Evolutionary conservation across 2,888 invertebrate genomes (phyloP).

Genomic region (Megaustenia siamemsis): DNA sequence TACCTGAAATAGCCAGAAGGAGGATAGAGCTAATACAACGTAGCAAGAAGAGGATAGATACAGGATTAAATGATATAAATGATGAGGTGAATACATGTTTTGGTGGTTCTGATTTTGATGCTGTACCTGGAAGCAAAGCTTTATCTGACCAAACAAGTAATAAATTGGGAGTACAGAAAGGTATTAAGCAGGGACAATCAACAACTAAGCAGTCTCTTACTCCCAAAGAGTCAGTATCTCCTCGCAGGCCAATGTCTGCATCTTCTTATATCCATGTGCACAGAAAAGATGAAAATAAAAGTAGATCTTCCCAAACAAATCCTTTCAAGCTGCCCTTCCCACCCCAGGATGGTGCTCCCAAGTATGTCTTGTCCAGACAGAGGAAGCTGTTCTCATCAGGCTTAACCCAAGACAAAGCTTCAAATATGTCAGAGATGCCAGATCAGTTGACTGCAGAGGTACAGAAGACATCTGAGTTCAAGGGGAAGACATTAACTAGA

Average conservation of each 20-base stretch:
- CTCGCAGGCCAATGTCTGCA: conserved; percentile 62
- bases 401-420: neutral
- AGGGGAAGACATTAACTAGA: too few species aligned
- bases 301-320: conserved; percentile 48
- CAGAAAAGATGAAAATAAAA: conserved; percentile 60
- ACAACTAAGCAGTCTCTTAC: conserved; percentile 61
- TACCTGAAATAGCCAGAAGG: conserved; percentile 68
- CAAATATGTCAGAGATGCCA: neutral
- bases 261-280: conserved; percentile 62
- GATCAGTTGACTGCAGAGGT: neutral
- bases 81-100: conserved; percentile 65
- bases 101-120: conserved; percentile 64
- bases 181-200: conserved; percentile 47
- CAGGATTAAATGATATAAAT: conserved; percentile 64
- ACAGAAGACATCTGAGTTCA: neutral
- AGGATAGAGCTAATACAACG: conserved; percentile 67
- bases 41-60: conserved; percentile 65
- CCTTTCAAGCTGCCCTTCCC: conserved; percentile 69
- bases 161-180: conserved; percentile 50
- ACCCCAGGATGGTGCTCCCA: conserved; percentile 65
- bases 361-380: conserved; percentile 65
- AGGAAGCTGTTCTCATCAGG: conserved; percentile 66
- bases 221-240: conserved; percentile 65
- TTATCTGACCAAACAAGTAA: conserved; percentile 46
- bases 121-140: neutral